These are phyloP conservation scores for Caenorhabditis sulstoni DNA, from an alignment of 2,888 invertebrate species.

Conservation along the genomic window DNA sequence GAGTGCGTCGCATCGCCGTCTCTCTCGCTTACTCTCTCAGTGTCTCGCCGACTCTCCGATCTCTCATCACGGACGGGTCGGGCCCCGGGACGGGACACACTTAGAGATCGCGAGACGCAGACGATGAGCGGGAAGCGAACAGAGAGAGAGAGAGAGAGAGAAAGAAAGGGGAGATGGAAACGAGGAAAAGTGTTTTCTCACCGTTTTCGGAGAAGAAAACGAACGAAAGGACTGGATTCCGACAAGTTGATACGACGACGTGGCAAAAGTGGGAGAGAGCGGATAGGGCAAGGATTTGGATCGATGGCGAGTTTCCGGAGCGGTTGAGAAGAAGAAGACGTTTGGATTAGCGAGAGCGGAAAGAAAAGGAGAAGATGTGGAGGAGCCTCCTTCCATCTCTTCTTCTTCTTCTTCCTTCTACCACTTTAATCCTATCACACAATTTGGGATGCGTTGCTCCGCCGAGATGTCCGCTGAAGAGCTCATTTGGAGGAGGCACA, in stretches of 20 bases:
- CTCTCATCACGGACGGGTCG: constrained; percentile 6
- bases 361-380: constrained; percentile 13
- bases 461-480: constrained; percentile 1
- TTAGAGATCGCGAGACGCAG: constrained; percentile 36
- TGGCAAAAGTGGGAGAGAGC: too few species aligned
- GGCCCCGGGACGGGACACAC: neutral
- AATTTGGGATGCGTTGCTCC: constrained; percentile 39
- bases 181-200: constrained; percentile 11
- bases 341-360: constrained; percentile 47
- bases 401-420: constrained; percentile 38
- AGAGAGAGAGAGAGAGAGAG: constrained; percentile 36
- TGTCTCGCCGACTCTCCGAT: constrained; percentile 15
- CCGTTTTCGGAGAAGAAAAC: constrained; percentile 6
- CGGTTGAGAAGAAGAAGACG: constrained; percentile 27
- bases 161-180: constrained; percentile 1
- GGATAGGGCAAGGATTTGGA: neutral
- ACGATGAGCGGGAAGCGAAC: constrained; percentile 7
- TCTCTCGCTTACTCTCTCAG: constrained; percentile 23
- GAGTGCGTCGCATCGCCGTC: constrained; percentile 29
- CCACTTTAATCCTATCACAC: constrained; percentile 57
- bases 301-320: constrained; percentile 2
- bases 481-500: constrained; percentile 17
- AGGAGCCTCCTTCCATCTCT: constrained; percentile 24
- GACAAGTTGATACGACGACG: neutral
- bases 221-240: neutral